Conservation (phyloP, 2,888 invertebrate species). For the Mellilla xanthometata region DNA sequence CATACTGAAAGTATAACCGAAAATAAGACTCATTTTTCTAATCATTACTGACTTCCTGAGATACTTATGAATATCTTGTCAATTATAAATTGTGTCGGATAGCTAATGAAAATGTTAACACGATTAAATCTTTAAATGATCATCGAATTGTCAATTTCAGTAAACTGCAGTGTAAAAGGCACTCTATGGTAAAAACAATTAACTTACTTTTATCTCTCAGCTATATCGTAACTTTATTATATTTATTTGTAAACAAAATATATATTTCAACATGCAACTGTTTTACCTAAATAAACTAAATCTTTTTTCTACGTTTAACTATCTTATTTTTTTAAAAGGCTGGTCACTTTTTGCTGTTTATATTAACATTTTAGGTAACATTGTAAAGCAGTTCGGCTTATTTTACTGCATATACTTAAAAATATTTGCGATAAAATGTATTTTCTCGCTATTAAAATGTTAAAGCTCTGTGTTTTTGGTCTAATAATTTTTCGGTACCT, state of each 20-base stretch:
- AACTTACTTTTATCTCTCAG: too few species aligned
- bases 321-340: slow-evolving; percentile 48
- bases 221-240: too few species aligned
- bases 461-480: too few species aligned
- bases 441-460: too few species aligned
- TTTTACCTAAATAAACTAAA: slow-evolving; percentile 20
- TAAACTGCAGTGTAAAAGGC: too few species aligned
- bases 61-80: slow-evolving; percentile 41
- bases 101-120: slow-evolving; percentile 3
- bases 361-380: slow-evolving; percentile 9
- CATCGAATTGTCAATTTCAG: too few species aligned
- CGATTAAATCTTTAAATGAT: not conserved
- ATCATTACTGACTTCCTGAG: slow-evolving; percentile 31
- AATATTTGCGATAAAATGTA: slow-evolving; percentile 3
- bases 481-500: slow-evolving; percentile 33
- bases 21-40: slow-evolving; percentile 32
- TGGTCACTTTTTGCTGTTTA: slow-evolving; percentile 34
- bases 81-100: slow-evolving; percentile 38
- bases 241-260: not conserved
- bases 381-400: slow-evolving; percentile 21
- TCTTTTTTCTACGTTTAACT: too few species aligned
- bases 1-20: slow-evolving; percentile 10
- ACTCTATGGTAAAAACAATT: too few species aligned
- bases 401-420: not conserved
- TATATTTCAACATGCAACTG: too few species aligned